A percentile compares a stretch with the other conserved stretches of the same genome.
phyloP scores from a whole-genome alignment of 2,888 invertebrate genomes.

The Trachelus troglodyta region DNA sequence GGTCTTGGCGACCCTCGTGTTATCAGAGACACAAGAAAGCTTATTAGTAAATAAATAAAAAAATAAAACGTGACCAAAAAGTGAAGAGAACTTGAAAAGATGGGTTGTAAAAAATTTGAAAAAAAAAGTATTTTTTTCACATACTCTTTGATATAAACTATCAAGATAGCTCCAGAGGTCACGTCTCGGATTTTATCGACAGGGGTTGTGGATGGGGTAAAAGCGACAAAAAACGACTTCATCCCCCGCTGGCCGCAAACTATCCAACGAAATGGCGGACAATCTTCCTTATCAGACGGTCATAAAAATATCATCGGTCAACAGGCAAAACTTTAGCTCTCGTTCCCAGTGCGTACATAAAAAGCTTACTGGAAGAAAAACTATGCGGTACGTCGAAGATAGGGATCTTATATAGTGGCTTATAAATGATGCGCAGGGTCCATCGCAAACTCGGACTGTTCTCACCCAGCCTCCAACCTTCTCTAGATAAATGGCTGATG shows the following conservation, averaged over 20 bases:
- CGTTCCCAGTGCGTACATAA: neutral
- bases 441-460: conserved; percentile 5
- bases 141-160: neutral
- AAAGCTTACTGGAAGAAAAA: conserved; percentile 25
- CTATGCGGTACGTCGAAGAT: conserved; percentile 35
- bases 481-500: conserved; percentile 23
- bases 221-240: conserved; percentile 1
- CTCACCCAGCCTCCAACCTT: neutral
- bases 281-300: conserved; percentile 38
- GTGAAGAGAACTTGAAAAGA: neutral
- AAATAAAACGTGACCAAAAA: too few species aligned
- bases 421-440: conserved; percentile 42
- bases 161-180: neutral
- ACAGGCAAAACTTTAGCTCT: conserved; percentile 26
- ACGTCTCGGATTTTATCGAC: conserved; percentile 11
- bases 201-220: conserved; percentile 1
- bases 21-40: neutral
- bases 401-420: conserved; percentile 37
- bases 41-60: neutral
- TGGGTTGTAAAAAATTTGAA: neutral
- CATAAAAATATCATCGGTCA: conserved; percentile 45
- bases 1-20: neutral
- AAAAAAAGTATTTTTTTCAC: neutral
- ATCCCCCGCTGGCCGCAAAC: neutral
- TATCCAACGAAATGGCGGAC: conserved; percentile 6